phyloP scores from a whole-genome alignment of 2,113 vertebrate species.

The Pandion haliaetus region DNA sequence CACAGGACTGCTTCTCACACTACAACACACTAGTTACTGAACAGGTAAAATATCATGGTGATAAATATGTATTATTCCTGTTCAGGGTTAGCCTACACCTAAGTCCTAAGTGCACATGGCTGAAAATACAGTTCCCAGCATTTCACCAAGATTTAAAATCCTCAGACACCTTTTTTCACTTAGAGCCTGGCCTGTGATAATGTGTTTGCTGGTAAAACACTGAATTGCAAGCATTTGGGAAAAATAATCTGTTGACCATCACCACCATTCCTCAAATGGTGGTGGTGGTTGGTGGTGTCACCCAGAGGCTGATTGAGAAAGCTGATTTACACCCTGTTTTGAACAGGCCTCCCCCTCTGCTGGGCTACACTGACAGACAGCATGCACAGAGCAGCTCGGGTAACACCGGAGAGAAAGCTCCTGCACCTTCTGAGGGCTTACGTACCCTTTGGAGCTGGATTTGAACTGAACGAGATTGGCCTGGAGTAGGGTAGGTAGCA shows the following conservation, averaged over 20 bases:
- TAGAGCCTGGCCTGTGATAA: neutral
- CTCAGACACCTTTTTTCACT: neutral
- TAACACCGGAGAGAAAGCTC: neutral
- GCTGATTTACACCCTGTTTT: rapidly evolving
- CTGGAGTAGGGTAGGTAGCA: neutral
- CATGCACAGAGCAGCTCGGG: neutral
- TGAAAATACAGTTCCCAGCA: neutral
- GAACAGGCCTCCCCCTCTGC: neutral
- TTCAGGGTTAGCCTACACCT: neutral
- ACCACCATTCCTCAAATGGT: neutral
- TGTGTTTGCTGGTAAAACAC: neutral
- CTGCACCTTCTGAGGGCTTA: rapidly evolving
- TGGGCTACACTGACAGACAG: neutral
- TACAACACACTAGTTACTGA: rapidly evolving
- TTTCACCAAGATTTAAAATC: neutral
- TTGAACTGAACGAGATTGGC: neutral
- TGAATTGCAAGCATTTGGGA: neutral
- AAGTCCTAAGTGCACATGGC: neutral
- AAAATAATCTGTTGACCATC: neutral
- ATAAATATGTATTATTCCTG: neutral
- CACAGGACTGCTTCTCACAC: neutral
- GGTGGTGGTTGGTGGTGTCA: neutral
- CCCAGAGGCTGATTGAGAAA: neutral
- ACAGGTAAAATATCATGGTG: neutral
- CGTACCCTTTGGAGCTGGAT: neutral